A percentile compares a stretch with the other conserved stretches of the same genome.
Conservation (phyloP, 2,797 vertebrate genomes). For the Nyctibius grandis region DNA sequence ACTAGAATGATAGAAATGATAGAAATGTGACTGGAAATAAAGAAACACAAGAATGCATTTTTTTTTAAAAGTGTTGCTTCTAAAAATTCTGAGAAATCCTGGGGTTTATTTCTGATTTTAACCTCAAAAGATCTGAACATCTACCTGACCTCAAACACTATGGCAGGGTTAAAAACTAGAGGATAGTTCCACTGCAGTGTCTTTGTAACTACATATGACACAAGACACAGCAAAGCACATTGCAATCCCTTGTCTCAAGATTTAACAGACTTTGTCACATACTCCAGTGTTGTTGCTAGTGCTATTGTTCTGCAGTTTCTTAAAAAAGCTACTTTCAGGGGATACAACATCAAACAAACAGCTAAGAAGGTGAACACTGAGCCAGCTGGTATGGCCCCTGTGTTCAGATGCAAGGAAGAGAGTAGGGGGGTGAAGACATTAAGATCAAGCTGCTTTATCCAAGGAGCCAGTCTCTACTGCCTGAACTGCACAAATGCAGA, state of each 20-base stretch:
- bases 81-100: not conserved
- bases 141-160: not conserved
- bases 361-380: not conserved
- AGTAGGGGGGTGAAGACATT: not conserved
- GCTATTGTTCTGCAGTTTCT: not conserved
- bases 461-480: not conserved
- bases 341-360: not conserved
- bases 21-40: not conserved
- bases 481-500: not conserved
- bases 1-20: not conserved
- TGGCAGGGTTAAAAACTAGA: not conserved
- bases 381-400: not conserved
- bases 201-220: not conserved
- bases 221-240: not conserved
- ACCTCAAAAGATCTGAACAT: not conserved
- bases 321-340: not conserved
- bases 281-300: not conserved
- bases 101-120: not conserved
- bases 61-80: not conserved
- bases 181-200: not conserved
- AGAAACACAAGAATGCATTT: not conserved
- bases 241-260: not conserved
- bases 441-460: not conserved
- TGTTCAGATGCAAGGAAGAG: not conserved
- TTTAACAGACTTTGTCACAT: not conserved